phyloP scores from a whole-genome alignment of 1,140 invertebrate species.

The Carcinoscorpius rotundicauda region DNA sequence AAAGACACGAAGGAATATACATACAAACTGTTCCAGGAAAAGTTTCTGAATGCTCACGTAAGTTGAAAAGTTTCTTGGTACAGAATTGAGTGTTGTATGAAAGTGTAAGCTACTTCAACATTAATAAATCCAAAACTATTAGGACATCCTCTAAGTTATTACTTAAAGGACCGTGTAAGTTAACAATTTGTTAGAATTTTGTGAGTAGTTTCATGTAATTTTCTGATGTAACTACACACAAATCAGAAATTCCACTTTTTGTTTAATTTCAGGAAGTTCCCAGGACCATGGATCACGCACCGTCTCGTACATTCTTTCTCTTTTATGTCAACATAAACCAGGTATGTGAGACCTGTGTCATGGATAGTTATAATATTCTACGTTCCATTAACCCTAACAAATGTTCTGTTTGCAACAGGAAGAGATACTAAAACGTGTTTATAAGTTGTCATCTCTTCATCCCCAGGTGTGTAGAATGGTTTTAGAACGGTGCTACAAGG shows the following conservation, averaged over 20 bases:
- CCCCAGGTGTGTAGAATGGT: conserved; percentile 54
- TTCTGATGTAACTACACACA: background rate
- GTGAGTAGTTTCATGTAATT: background rate
- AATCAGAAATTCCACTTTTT: background rate
- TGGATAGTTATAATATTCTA: no score
- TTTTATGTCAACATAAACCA: conserved; percentile 53
- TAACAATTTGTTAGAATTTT: background rate
- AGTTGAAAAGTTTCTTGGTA: background rate
- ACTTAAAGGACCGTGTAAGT: background rate
- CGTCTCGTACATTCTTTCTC: conserved; percentile 55
- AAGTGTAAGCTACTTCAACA: background rate
- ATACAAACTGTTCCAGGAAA: conserved; percentile 65
- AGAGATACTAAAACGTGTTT: background rate
- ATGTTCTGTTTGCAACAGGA: background rate
- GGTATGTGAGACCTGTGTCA: conserved; percentile 21
- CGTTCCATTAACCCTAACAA: background rate
- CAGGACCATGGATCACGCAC: conserved; percentile 40
- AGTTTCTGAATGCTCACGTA: conserved; percentile 49
- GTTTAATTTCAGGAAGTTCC: conserved; percentile 46
- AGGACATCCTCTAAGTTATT: background rate
- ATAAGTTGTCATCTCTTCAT: conserved; percentile 22
- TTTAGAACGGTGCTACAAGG: conserved; percentile 59
- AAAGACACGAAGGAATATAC: conserved; percentile 76
- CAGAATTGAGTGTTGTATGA: background rate
- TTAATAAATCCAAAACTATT: background rate